These are phyloP conservation scores for Semotilus atromaculatus DNA, from an alignment of 2,797 vertebrate species.

Conservation along the genomic window DNA sequence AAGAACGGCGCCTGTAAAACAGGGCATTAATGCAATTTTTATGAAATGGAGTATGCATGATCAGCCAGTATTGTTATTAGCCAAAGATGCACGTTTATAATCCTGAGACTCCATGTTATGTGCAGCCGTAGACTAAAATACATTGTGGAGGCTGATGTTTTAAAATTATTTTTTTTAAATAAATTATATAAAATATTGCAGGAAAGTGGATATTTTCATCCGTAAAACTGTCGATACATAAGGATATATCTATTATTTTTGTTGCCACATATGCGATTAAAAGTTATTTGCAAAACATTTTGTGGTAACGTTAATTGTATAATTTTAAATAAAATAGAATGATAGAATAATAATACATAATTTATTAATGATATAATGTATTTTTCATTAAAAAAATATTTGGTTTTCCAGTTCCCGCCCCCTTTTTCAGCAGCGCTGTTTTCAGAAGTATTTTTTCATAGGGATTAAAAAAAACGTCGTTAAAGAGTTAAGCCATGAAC, in stretches of 20 bases:
- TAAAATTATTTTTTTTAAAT: not conserved
- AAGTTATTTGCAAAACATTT: not conserved
- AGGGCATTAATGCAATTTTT: not conserved
- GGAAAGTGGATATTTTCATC: not conserved
- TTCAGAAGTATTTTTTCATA: no score
- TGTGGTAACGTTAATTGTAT: no score
- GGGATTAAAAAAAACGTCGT: no score
- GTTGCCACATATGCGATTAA: not conserved
- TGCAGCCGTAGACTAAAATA: not conserved
- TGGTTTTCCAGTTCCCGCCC: no score
- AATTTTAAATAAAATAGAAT: no score
- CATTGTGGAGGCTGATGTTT: not conserved
- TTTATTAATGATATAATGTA: no score
- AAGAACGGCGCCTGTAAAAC: not conserved
- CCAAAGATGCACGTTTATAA: not conserved
- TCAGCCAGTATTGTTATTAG: not conserved
- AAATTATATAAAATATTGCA: not conserved
- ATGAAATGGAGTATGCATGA: not conserved
- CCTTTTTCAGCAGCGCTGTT: no score
- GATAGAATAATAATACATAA: no score
- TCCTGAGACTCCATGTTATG: not conserved
- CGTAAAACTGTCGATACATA: not conserved
- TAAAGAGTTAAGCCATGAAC: no score
- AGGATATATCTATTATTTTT: not conserved
- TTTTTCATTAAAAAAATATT: no score